Evolutionary conservation across 2,113 vertebrate species (phyloP), one percentile per base, ranked within the genome.

Genomic region (Sebastes fasciatus): DNA sequence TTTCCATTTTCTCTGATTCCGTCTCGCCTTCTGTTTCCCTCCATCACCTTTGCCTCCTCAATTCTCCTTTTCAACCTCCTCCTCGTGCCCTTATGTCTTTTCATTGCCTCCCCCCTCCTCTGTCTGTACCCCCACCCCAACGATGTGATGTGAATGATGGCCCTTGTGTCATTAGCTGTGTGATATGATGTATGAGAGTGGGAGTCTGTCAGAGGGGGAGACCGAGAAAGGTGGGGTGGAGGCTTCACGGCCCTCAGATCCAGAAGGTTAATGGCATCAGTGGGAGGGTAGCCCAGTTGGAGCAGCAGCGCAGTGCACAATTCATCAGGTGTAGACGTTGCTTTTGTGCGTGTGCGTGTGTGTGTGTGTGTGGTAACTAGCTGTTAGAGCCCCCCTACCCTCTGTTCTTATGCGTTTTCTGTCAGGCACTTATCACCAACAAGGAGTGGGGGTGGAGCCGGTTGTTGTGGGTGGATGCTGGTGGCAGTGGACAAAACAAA

Each of bases 241-340:
- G 87, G 85, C 84, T 84, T 91, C 83, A 61, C 80, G 84, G 90
- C 85, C 83, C 88, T 84, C 80, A 85, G 82, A 91, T 92, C 74
- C 74, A 82, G 90, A 93, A 94, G 92, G 92, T 94, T 94, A 95
- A 96, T 94, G 89, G 92, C 90, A 86, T 93, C 88, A 72, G 90
- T 88, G 91, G 89, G 88, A 91, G 88, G 89, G 85, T 73, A 66
- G 87, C 74, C 70, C 80, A 75, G 82, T 87, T 84, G 86, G 88
- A 93, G 86, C 82, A 85, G 91, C 86, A 71, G 78, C 68, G 68
- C 26, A 69, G 80, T 79, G 85, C 74, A 78, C 85, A 77, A 85
- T 93, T 91, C 86, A 92, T 93, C 91, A 89, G 82, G 64, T 76
- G 62, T 45, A 80, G 88, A 54, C n/a, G 55, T 65, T 80, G 46